Evolutionary conservation across 2,888 invertebrate genomes (phyloP), one percentile per base, ranked within the genome.

Genomic region (Rhorus exstirpatorius): DNA sequence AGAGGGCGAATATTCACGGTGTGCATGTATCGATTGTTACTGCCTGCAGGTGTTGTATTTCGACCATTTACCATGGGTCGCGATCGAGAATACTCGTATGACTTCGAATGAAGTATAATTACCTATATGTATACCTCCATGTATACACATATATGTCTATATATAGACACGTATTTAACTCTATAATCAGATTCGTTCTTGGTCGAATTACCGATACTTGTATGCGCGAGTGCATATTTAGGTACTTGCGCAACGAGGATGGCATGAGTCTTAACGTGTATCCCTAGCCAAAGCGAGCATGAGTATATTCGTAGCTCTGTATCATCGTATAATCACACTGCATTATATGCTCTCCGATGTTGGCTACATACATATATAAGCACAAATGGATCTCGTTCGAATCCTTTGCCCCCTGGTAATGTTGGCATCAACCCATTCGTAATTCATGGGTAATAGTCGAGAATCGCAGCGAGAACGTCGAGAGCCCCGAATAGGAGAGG

Each of bases 71-170:
- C 10, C 60, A n/a, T 49, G n/a, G 46, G n/a, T 44, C 21, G 46
- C 17, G 46, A 53, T 65, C 71, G 19, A 71, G 21, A 71, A 65
- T 65, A 55, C 55, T 71, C 44, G 63, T 58, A 58, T 65, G 26
- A 58, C 55, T 35, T 49, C 49, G 19, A 63, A 14, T 19, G 41
- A 53, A 21, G 7, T 51, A 26, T 58, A 46, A 46, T 19, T 51
- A 21, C 12, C n/a, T 38, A 49, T 10, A 10, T 19, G 7, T n/a
- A 67, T 19, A 35, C 8, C 19, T 17, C 17, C 12, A 26, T 17
- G 17, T 63, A 46, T 46, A 10, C 24, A 65, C 3, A n/a, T 8
- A 38, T 35, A 6, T 46, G n/a, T n/a, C n/a, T n/a, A 31, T 31
- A 31, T 31, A 31, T 31, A 17, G 17, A 7, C 14, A 46, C n/a